Evolutionary conservation across 35 echinoderm and acorn worm species (phyloP).

Genomic region (Amphiura filiformis): DNA sequence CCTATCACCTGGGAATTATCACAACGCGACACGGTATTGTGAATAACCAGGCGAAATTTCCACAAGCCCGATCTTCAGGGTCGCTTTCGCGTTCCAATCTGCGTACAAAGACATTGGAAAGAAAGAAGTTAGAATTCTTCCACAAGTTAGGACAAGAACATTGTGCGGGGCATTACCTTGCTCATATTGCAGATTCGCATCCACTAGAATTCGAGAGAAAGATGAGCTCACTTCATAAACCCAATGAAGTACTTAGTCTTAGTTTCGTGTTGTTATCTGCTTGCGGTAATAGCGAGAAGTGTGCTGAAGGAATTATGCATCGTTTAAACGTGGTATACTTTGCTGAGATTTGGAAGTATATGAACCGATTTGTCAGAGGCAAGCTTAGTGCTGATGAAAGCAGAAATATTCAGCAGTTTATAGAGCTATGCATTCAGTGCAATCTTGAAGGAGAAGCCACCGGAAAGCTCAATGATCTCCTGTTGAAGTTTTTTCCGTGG

Average conservation of each 20-base stretch:
- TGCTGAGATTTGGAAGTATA: neutral
- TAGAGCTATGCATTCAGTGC: neutral
- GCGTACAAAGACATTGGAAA: conserved; percentile 8
- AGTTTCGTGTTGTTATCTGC: neutral
- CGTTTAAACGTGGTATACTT: neutral
- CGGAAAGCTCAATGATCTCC: neutral
- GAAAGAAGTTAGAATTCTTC: conserved; percentile 30
- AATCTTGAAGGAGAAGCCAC: neutral
- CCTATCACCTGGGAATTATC: conserved; percentile 22
- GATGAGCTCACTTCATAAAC: neutral
- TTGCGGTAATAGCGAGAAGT: neutral
- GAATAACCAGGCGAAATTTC: neutral
- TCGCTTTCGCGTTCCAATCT: neutral
- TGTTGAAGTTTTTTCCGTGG: neutral
- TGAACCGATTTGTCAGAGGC: neutral
- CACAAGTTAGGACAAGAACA: conserved; percentile 54
- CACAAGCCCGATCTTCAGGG: neutral
- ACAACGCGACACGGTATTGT: neutral
- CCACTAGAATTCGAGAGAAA: neutral
- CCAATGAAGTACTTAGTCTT: neutral
- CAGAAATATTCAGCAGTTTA: neutral
- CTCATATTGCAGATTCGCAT: conserved; percentile 7
- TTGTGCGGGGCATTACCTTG: conserved; percentile 44
- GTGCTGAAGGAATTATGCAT: neutral
- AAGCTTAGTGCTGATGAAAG: neutral